Evolutionary conservation across 2,888 invertebrate species (phyloP).

Genomic region (Acleris emargana): DNA sequence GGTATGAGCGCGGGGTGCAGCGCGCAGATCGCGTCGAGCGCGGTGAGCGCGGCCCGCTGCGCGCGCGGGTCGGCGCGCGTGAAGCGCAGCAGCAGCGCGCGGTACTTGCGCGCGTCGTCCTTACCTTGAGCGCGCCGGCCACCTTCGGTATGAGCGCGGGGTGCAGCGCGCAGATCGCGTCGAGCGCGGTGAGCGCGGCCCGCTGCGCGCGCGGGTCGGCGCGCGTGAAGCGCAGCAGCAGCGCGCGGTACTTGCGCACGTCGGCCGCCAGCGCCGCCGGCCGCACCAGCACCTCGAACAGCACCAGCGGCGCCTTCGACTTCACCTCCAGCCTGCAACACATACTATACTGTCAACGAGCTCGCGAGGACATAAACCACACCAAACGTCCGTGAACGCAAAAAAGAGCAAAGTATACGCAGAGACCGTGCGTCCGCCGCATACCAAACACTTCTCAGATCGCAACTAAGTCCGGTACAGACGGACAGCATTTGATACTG

Average conservation of each 20-base stretch:
- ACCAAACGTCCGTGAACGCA: no score
- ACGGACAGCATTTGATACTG: no score
- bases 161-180: slow-evolving; percentile 94
- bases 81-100: slow-evolving; percentile 91
- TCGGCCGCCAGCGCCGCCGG: slow-evolving; percentile 86
- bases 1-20: slow-evolving; percentile 91
- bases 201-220: slow-evolving; percentile 93
- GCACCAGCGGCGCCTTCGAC: slow-evolving; percentile 95
- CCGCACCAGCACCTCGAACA: slow-evolving; percentile 95
- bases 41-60: slow-evolving; percentile 96
- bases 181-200: slow-evolving; percentile 96
- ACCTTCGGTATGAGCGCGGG: slow-evolving; percentile 93
- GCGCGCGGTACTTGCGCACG: slow-evolving; percentile 89
- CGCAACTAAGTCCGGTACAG: no score
- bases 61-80: slow-evolving; percentile 91
- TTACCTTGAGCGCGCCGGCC: slow-evolving; percentile 92
- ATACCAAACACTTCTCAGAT: no score
- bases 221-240: slow-evolving; percentile 91
- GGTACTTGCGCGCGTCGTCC: slow-evolving; percentile 88
- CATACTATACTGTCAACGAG: no score
- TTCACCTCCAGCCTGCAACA: slow-evolving; percentile 91
- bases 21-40: slow-evolving; percentile 96
- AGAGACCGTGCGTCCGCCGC: no score
- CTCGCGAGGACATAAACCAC: no score
- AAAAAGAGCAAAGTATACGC: no score